Conservation (phyloP, 1,140 invertebrate genomes). For the Anadara kagoshimensis region DNA sequence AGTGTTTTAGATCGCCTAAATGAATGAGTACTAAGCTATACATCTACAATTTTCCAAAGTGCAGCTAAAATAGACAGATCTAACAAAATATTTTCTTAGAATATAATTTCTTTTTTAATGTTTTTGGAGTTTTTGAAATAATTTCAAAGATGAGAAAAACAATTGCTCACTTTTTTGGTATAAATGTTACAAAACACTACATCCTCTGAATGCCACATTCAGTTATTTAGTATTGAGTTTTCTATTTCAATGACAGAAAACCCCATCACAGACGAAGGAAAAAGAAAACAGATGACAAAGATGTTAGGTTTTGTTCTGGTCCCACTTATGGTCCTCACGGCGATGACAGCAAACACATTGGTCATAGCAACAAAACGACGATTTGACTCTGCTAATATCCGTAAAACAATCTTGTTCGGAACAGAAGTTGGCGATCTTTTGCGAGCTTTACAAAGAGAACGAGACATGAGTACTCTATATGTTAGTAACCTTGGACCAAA, state of each 20-base stretch:
- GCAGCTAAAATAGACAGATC: no score
- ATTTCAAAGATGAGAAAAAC: no score
- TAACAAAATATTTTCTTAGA: no score
- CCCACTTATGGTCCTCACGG: slow-evolving; percentile 37
- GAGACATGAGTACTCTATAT: slow-evolving; percentile 52
- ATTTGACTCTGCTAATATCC: slow-evolving; percentile 29
- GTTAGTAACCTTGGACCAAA: slow-evolving; percentile 38
- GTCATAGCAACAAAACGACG: slow-evolving; percentile 30
- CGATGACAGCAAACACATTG: slow-evolving; percentile 46
- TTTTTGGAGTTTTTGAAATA: no score
- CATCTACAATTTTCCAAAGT: no score
- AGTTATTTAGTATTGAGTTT: no score
- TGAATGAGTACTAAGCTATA: no score
- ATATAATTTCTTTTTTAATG: no score
- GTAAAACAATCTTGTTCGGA: slow-evolving; percentile 36
- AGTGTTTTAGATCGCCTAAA: no score
- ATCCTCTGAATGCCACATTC: no score
- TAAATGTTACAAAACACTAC: no score
- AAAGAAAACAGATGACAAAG: slow-evolving; percentile 41
- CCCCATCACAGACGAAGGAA: slow-evolving; percentile 40
- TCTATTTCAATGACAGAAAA: slow-evolving; percentile 28
- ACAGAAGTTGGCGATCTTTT: slow-evolving; percentile 45
- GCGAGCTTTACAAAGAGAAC: slow-evolving; percentile 47
- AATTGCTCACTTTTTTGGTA: no score
- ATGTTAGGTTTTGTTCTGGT: slow-evolving; percentile 44